These are phyloP conservation scores for Catocala fraxini DNA, from an alignment of 2,888 invertebrate genomes.

Conservation along the genomic window DNA sequence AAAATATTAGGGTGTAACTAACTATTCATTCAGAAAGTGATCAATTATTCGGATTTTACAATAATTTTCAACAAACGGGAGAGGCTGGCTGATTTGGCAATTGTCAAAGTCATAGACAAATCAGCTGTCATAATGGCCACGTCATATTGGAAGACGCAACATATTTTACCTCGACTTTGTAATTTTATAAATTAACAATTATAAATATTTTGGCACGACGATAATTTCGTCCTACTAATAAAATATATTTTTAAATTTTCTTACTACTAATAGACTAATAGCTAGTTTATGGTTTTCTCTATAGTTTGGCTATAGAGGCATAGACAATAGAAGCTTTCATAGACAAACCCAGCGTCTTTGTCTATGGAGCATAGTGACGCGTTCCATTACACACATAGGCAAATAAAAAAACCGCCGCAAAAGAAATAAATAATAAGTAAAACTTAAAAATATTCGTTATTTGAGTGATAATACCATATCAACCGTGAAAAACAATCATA, in stretches of 20 bases:
- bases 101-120: constrained; percentile 81
- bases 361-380: constrained; percentile 60
- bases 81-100: constrained; percentile 85
- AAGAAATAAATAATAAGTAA: constrained; percentile 24
- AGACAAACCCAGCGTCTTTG: constrained; percentile 61
- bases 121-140: constrained; percentile 83
- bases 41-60: constrained; percentile 51
- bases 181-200: neutral
- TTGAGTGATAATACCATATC: neutral
- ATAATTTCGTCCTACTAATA: neutral
- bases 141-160: constrained; percentile 80
- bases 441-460: neutral
- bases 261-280: neutral
- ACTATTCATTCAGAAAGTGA: constrained; percentile 73
- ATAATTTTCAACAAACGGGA: constrained; percentile 61
- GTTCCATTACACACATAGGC: constrained; percentile 61
- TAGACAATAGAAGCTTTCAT: constrained; percentile 46
- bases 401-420: constrained; percentile 27
- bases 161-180: neutral
- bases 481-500: constrained; percentile 16
- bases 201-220: neutral
- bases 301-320: constrained; percentile 39
- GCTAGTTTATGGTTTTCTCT: constrained; percentile 26
- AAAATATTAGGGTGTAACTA: constrained; percentile 49
- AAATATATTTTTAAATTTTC: neutral